phyloP scores from a whole-genome alignment of 1,140 invertebrate genomes.

The Brevipalpus yothersi region DNA sequence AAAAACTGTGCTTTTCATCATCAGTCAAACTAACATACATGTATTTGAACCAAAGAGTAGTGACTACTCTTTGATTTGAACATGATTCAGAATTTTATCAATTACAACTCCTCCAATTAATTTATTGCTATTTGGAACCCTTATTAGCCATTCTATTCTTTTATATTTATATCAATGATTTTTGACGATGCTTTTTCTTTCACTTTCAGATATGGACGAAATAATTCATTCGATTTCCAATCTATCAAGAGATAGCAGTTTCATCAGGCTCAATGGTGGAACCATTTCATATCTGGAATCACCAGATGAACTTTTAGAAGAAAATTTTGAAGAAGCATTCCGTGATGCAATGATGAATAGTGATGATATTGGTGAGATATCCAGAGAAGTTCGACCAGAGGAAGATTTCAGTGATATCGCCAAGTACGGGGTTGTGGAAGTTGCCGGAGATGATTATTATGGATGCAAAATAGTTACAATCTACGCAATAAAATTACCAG shows the following conservation, averaged over 20 bases:
- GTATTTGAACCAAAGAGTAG: no score
- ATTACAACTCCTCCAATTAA: no score
- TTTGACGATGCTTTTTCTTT: background rate
- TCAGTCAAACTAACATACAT: no score
- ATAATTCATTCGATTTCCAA: background rate
- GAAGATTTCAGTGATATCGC: slow-evolving; percentile 49
- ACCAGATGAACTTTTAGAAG: slow-evolving; percentile 64
- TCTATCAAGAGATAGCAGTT: background rate
- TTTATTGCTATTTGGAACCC: no score
- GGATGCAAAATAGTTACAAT: slow-evolving; percentile 84
- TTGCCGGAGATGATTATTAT: slow-evolving; percentile 61
- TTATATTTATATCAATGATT: background rate
- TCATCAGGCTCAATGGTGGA: background rate
- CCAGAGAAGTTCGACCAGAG: background rate
- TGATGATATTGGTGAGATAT: slow-evolving; percentile 17
- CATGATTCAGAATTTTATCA: no score
- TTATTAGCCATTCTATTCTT: background rate
- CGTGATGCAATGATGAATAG: slow-evolving; percentile 21
- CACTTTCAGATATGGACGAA: background rate
- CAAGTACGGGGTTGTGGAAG: slow-evolving; percentile 58
- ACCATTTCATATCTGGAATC: slow-evolving; percentile 29
- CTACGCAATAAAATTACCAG: slow-evolving; percentile 75
- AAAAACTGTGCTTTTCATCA: no score
- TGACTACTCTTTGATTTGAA: no score
- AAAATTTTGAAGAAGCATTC: slow-evolving; percentile 74